Percentiles rank a stretch among this genome's conserved stretches.
Evolutionary conservation across 2,888 invertebrate genomes (phyloP).

Genomic region (Drosophila paramelanica): DNA sequence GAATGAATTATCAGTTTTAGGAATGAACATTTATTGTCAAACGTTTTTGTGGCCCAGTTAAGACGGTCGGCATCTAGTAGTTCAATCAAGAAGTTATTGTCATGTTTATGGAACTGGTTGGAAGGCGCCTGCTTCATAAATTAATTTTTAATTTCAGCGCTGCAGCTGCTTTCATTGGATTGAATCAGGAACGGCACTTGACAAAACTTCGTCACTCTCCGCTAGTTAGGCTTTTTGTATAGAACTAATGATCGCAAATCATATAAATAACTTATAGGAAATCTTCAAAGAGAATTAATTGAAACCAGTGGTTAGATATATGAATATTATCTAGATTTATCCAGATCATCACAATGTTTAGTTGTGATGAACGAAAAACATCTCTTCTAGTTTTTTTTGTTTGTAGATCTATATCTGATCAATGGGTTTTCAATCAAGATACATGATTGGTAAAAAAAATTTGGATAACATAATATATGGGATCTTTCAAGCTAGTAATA

Average conservation of each 20-base stretch:
- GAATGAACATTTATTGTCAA: too few relatives aligned
- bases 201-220: neutral
- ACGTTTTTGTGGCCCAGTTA: neutral
- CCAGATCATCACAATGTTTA: too few relatives aligned
- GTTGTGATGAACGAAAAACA: too few relatives aligned
- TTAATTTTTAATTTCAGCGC: slow-evolving; percentile 66
- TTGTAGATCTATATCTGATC: too few relatives aligned
- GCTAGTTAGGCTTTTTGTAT: neutral
- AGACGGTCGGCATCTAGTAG: neutral
- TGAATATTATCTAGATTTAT: neutral
- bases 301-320: neutral
- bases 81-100: neutral
- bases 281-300: neutral
- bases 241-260: too few relatives aligned
- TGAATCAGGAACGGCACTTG: slow-evolving; percentile 27
- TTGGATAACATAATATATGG: too few relatives aligned
- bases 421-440: too few relatives aligned
- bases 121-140: slow-evolving; percentile 11
- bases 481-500: too few relatives aligned
- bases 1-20: neutral
- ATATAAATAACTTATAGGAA: too few relatives aligned
- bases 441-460: too few relatives aligned
- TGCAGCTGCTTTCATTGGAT: slow-evolving; percentile 64
- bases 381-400: too few relatives aligned
- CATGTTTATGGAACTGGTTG: neutral